A percentile compares a stretch with the other conserved stretches of the same genome.
phyloP scores from a whole-genome alignment of 2,797 vertebrate species.

The Threskiornis aethiopicus region DNA sequence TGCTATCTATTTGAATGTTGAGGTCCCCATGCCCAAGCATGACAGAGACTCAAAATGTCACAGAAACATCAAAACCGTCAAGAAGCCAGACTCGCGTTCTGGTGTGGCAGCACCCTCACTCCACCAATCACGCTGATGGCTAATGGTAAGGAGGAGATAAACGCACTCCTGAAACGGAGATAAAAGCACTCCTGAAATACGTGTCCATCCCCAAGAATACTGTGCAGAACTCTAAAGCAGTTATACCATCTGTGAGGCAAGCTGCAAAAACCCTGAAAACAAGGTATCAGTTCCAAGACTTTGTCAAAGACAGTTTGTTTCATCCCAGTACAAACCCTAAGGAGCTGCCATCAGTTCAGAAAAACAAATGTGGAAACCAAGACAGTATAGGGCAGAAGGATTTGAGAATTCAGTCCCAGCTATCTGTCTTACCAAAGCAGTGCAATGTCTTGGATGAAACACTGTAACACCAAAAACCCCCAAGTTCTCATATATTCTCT shows the following conservation, averaged over 20 bases:
- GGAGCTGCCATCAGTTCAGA: background rate
- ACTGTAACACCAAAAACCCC: accelerated
- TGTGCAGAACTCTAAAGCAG: background rate
- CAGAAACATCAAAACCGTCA: background rate
- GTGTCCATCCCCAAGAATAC: background rate
- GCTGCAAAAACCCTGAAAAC: background rate
- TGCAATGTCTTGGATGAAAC: background rate
- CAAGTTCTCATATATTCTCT: background rate
- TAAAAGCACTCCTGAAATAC: background rate
- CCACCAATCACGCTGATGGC: background rate
- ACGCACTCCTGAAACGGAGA: background rate
- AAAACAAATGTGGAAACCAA: background rate
- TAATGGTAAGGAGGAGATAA: background rate
- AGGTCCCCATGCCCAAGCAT: background rate
- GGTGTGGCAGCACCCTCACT: background rate
- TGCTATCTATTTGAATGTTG: background rate
- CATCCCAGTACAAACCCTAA: background rate
- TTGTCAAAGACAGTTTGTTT: background rate
- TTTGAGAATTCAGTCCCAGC: background rate
- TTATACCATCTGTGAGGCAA: background rate
- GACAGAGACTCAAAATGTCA: background rate
- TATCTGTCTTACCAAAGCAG: background rate
- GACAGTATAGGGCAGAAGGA: background rate
- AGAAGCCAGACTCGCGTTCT: background rate
- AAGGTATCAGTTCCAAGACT: background rate